Conservation (phyloP, 2,797 vertebrate species). For the Decapterus maruadsi region DNA sequence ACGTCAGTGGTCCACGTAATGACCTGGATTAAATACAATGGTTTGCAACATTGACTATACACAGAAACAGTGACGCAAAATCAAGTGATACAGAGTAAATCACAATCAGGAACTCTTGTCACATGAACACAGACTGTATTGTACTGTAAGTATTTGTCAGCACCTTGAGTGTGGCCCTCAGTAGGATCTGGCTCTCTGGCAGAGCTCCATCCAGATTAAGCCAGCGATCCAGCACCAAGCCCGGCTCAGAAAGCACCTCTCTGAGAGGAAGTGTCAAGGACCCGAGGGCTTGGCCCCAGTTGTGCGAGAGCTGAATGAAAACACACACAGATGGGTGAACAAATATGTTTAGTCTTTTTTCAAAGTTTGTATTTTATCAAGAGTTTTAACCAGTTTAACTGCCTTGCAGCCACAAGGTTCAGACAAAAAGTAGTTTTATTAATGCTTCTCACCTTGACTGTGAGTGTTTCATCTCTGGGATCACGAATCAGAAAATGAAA, state of each 20-base stretch:
- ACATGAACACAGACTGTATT: neutral
- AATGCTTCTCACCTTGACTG: constrained; percentile 87
- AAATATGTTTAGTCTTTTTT: neutral
- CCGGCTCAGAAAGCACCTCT: constrained; percentile 85
- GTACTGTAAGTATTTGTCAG: constrained; percentile 43
- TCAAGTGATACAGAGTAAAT: constrained; percentile 8
- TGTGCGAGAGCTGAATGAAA: constrained; percentile 83
- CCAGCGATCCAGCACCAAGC: constrained; percentile 90
- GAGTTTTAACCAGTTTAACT: neutral
- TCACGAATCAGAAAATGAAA: constrained; percentile 90
- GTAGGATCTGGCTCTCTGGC: constrained; percentile 88
- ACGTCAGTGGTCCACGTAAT: neutral
- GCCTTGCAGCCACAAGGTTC: neutral
- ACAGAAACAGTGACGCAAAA: neutral
- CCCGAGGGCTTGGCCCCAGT: constrained; percentile 87
- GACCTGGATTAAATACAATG: neutral
- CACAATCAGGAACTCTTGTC: neutral
- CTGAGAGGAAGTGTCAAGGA: constrained; percentile 85
- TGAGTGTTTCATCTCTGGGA: constrained; percentile 88
- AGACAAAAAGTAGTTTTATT: constrained; percentile 5
- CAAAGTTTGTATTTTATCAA: neutral
- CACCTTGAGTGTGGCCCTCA: constrained; percentile 91
- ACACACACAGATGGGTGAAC: constrained; percentile 26
- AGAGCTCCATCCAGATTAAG: constrained; percentile 84
- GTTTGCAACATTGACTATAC: neutral